A percentile compares a stretch with the other conserved stretches of the same genome.
Conservation (phyloP, 2,888 invertebrate species). For the Drosophila cracens region DNA sequence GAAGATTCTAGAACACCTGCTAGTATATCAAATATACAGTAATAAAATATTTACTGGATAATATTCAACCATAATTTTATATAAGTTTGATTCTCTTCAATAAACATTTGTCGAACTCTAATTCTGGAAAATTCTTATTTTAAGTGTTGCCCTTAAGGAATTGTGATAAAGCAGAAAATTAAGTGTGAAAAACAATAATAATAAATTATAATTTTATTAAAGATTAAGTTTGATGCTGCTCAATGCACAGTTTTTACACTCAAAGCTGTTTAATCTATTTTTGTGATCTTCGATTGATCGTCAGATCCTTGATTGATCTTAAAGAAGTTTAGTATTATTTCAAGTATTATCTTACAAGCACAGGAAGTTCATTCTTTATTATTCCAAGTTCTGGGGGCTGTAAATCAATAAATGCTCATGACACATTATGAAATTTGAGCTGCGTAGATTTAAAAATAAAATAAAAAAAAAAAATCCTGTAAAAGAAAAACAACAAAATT, state of each 20-base stretch:
- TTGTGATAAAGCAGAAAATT: too few relatives aligned
- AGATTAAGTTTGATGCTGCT: not conserved
- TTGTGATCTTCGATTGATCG: not conserved
- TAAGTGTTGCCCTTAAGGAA: too few relatives aligned
- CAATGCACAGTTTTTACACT: not conserved
- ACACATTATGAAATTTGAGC: slow-evolving; percentile 60
- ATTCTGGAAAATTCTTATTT: too few relatives aligned
- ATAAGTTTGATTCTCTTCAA: too few relatives aligned
- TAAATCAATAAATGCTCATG: slow-evolving; percentile 57
- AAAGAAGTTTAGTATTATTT: not conserved
- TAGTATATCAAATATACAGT: too few relatives aligned
- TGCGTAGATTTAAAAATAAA: slow-evolving; percentile 19
- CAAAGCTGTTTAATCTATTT: not conserved
- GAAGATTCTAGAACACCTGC: too few relatives aligned
- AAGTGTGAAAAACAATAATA: too few relatives aligned
- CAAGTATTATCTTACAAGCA: slow-evolving; percentile 36
- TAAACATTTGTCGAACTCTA: too few relatives aligned
- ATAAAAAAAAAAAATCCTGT: not conserved
- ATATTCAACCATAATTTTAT: too few relatives aligned
- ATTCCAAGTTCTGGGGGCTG: slow-evolving; percentile 7
- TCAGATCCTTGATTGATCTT: not conserved
- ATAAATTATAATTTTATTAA: not conserved
- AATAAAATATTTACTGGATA: too few relatives aligned
- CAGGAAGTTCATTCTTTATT: slow-evolving; percentile 27
- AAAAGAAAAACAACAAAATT: slow-evolving; percentile 6